Percentiles rank a stretch among this genome's conserved stretches.
Conservation (phyloP, 2,888 invertebrate species). For the Brachypalpus laphriformis region DNA sequence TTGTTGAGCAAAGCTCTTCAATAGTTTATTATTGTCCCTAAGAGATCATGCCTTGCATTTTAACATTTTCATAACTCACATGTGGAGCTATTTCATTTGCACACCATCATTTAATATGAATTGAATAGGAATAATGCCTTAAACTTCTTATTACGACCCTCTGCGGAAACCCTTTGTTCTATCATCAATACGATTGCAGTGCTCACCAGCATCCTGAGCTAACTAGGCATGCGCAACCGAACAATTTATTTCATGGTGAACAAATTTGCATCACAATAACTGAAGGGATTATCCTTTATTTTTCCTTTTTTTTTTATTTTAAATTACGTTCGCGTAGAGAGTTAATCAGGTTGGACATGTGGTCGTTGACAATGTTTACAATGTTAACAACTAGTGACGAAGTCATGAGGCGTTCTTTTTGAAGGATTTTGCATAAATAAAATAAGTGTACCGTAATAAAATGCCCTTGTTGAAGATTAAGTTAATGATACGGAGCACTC, state of each 20-base stretch:
- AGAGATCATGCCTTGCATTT: not conserved
- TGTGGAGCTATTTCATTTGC: not conserved
- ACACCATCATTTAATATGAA: slow-evolving; percentile 10
- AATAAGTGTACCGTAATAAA: no score
- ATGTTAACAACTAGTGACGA: slow-evolving; percentile 4
- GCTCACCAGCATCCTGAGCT: not conserved
- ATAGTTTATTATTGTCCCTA: no score
- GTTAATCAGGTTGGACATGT: slow-evolving; percentile 51
- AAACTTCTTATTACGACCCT: slow-evolving; percentile 48
- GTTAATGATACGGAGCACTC: slow-evolving; percentile 1
- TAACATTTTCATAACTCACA: not conserved
- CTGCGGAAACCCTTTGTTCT: not conserved
- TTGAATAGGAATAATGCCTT: slow-evolving; percentile 33
- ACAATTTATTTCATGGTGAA: slow-evolving; percentile 23
- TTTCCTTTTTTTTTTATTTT: not conserved
- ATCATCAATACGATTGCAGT: not conserved
- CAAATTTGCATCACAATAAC: slow-evolving; percentile 50
- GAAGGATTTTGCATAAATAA: not conserved
- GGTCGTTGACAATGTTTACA: slow-evolving; percentile 22
- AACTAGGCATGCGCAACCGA: not conserved
- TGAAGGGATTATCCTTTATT: slow-evolving; percentile 29
- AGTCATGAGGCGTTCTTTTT: slow-evolving; percentile 14
- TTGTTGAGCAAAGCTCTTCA: no score
- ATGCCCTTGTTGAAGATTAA: slow-evolving; percentile 30
- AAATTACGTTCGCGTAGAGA: slow-evolving; percentile 30